phyloP scores from a whole-genome alignment of 1,140 invertebrate species.

The Chironomus striatipennis region DNA sequence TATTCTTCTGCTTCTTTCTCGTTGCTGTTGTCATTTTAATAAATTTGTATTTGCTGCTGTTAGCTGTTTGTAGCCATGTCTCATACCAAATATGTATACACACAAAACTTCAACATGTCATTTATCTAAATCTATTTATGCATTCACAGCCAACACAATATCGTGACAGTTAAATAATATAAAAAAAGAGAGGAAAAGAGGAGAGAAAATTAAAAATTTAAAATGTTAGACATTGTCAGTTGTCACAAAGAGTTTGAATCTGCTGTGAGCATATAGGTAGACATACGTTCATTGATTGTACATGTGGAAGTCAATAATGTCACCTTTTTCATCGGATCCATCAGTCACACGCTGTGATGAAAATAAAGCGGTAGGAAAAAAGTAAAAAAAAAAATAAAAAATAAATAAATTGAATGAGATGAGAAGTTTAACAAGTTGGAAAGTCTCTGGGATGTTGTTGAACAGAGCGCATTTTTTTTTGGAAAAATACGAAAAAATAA shows the following conservation, averaged over 20 bases:
- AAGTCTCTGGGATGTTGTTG: no score
- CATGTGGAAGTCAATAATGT: conserved; percentile 19
- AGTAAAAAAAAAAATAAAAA: background rate
- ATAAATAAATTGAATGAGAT: background rate
- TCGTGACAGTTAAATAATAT: background rate
- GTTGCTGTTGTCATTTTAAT: background rate
- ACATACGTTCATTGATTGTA: background rate
- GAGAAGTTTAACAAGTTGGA: no score
- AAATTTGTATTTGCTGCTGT: conserved; percentile 1
- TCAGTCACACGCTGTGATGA: conserved; percentile 1
- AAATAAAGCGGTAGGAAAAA: background rate
- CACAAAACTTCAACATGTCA: background rate
- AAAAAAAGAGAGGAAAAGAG: background rate
- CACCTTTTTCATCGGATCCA: conserved; percentile 15
- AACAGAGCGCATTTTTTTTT: no score
- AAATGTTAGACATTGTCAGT: background rate
- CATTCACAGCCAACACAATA: background rate
- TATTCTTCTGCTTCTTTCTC: background rate
- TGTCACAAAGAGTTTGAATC: no score
- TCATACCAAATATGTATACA: no score
- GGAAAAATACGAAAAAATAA: no score
- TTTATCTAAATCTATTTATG: conserved; percentile 15
- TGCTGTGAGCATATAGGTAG: no score
- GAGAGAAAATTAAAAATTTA: background rate
- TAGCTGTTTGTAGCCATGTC: background rate